Base-by-base conservation (phyloP, 1,140 invertebrate species). In the Macrocentrus cingulum region DNA sequence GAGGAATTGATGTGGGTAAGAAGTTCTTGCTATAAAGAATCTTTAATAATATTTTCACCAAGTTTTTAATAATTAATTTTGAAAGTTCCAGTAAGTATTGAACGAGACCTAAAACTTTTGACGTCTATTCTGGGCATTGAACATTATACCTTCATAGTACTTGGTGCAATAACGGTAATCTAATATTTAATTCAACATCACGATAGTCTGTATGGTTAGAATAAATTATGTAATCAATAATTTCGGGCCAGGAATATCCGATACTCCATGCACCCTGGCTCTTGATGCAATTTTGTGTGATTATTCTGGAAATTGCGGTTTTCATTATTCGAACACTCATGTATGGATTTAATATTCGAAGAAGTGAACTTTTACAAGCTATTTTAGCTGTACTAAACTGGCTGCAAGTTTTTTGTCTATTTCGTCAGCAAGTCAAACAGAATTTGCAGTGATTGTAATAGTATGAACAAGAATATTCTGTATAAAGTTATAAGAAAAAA, bases 331-430 rank as follows among this genome's bases (percentile, higher is more conserved):
- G 66, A 25, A 56, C 78, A 16, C 71, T 79, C 48, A 32, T 77
- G 23, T 75, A 78, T 32, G 75, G 77, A 15, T 59, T 79, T 29
- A 68, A 76, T 29, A 23, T 77, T 11, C 73, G 73, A 51, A 65
- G 70, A 4, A 67, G 75, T 46, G 75, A 78, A 53, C 69, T 80
- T 60, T 59, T 78, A 7, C 61, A 72, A 11, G 69, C 74, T 18
- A 48, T 75, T 16, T 66, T 76, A 22, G 70, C 65, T 1, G 49
- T 70, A 4, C 67, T 74, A 54, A 79, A 80, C 57, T 80, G 78
- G 78, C 60, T 77, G 4, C 78, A 80, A 70, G 76, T 80, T 16
- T 80, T 78, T 48, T 80, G 78, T 51, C 59, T 78, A 0, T 78
- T 78, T 56, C 65, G 74, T 46, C 67, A 65, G 19, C 71, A 79